Base-by-base conservation (phyloP, 2,888 invertebrate genomes). In the Sarcophaga caerulescens region DNA sequence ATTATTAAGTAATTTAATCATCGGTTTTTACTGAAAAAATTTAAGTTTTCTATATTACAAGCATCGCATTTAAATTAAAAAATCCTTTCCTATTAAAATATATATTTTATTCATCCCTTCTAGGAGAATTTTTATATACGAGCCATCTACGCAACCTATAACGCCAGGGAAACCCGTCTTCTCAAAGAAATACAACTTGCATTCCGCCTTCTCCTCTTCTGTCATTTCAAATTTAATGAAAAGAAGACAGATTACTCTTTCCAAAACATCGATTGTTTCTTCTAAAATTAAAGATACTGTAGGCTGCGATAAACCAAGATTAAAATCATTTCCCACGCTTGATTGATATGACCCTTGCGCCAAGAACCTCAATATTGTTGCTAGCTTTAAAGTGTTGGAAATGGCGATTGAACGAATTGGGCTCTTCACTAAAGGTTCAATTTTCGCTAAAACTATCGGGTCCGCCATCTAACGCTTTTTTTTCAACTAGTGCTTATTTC, bases 301-400 rank as follows among this genome's bases (percentile, higher is more conserved):
- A 47, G 80, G 73, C 45, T 81, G 71, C 62, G 84, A 70, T 68
- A 76, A 68, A 8, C 62, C 68, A 14, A 85, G 65, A 59, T 60
- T 60, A 44, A 83, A 77, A 19, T 78, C 78, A 68, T 84, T 84
- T 17, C 82, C 77, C 47, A 62, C 68, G 23, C 73, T 74, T 66
- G 57, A 47, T 45, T 85, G 77, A 17, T 73, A 74, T 4, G 73
- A 68, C 4, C 81, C 68, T 65, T 81, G 68, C 6, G 78, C 77
- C 65, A 68, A 68, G 45, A 81, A 81, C 17, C 77, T 77, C 17
- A 81, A n/a, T 62, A 63, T 68, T 63, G 77, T 81, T 57, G 68
- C 81, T n/a, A 81, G 35, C 47, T 78, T 84, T 69, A 74, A 35
- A 78, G 62, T 21, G 19, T 52, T 73, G 21, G 68, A 68, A 59